Base-by-base conservation (phyloP, 2,888 invertebrate species). In the Tenthredo livida region DNA sequence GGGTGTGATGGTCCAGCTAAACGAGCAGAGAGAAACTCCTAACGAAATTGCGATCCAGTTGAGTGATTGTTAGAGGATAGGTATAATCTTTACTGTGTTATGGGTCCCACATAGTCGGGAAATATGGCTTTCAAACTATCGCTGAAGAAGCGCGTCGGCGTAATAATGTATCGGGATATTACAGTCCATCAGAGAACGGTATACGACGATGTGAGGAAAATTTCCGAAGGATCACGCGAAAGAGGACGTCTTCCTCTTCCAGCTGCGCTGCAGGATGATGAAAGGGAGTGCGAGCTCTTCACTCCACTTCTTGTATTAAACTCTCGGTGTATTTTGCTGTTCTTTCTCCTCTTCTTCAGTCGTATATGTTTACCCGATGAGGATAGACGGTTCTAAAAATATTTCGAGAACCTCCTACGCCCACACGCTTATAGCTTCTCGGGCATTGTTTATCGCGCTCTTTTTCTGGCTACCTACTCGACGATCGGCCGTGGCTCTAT, bases 301-400 rank as follows among this genome's bases (percentile, higher is more conserved):
- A n/a, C 17, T 50, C 1, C n/a, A n/a, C 54, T 54, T 7, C 54
- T 17, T n/a, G n/a, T 54, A 54, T 54, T 54, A 29, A 67, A 17
- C 25, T 67, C 33, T 17, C 12, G 67, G 17, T 17, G 15, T 67
- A 33, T 67, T 33, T 67, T 67, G 33, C 33, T 10, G 12, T 43
- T 73, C 43, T 10, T 33, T 33, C 33, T 33, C 4, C 21, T 43
- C n/a, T 73, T 21, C 17, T 40, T 43, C 72, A 21, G 43, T 73
- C 21, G 72, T 25, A 25, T 73, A 43, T 73, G 72, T 73, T 73
- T 73, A 73, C 72, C 4, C 72, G 43, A 73, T 21, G 72, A 43
- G 72, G 40, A 40, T 29, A 73, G 40, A 43, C n/a, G 72, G 43
- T 43, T 73, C 72, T 73, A 73, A 73, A 73, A 73, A 73, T 73